Conservation (phyloP, 2,888 invertebrate species). For the Buathra laborator region DNA sequence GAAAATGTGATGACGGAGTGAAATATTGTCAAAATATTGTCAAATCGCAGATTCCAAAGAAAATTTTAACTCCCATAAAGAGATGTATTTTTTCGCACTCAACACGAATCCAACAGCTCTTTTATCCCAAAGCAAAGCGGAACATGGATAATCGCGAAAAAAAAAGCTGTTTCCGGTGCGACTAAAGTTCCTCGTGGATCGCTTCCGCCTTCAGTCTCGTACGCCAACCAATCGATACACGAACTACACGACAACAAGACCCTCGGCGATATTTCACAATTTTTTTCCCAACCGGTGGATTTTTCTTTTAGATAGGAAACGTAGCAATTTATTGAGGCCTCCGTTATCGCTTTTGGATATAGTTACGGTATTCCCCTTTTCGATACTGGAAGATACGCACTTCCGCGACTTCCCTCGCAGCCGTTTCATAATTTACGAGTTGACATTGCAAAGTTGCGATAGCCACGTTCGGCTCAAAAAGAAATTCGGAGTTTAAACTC, state of each 20-base stretch:
- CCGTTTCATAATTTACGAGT: conserved; percentile 54
- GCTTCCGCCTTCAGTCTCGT: background rate
- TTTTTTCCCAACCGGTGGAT: background rate
- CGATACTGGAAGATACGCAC: conserved; percentile 7
- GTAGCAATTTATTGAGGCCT: conserved; percentile 33
- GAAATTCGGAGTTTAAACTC: background rate
- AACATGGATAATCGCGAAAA: too few species aligned
- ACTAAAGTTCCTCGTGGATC: background rate
- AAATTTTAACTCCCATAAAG: too few species aligned
- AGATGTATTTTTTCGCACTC: background rate
- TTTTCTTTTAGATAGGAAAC: background rate
- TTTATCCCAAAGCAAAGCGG: too few species aligned
- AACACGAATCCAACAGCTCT: background rate
- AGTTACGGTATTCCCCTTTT: conserved; percentile 32
- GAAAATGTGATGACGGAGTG: too few species aligned
- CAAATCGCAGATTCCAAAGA: too few species aligned
- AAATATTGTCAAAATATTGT: too few species aligned
- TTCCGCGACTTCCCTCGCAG: conserved; percentile 16
- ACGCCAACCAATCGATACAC: background rate
- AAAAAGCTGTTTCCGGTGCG: background rate
- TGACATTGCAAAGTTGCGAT: conserved; percentile 8
- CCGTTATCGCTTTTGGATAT: conserved; percentile 52
- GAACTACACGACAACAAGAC: background rate
- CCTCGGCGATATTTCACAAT: background rate
- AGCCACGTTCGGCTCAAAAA: background rate